These are phyloP conservation scores for Himalopsyche tibetana DNA, from an alignment of 2,888 invertebrate genomes.

Conservation along the genomic window DNA sequence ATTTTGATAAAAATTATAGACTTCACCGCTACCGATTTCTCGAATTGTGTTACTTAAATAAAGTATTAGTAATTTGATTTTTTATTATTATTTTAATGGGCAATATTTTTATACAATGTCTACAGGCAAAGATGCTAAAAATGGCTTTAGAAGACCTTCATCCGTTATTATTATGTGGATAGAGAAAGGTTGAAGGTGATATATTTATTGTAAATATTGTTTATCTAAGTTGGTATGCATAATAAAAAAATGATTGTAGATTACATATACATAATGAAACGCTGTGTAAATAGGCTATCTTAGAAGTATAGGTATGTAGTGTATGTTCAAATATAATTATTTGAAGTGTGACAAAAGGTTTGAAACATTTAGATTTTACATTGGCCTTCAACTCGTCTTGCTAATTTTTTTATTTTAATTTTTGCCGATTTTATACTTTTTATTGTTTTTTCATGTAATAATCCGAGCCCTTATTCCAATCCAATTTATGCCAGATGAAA, in stretches of 20 bases:
- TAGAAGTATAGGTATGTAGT: conserved; percentile 1
- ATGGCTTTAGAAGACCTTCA: conserved; percentile 38
- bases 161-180: conserved; percentile 27
- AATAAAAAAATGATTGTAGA: conserved; percentile 46
- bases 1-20: no score
- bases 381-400: neutral
- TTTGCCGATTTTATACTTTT: neutral
- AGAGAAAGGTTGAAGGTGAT: conserved; percentile 39
- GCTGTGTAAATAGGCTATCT: conserved; percentile 55
- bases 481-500: neutral
- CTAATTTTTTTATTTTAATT: neutral
- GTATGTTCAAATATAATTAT: conserved; percentile 16
- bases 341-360: conserved; percentile 33
- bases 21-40: no score
- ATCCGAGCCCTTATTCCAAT: neutral
- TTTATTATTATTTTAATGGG: neutral
- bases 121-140: conserved; percentile 37
- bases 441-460: conserved; percentile 32
- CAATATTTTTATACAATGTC: conserved; percentile 41
- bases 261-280: conserved; percentile 46
- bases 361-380: conserved; percentile 39
- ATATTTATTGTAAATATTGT: conserved; percentile 50
- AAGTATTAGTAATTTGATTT: neutral
- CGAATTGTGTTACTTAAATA: neutral
- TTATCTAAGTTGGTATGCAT: conserved; percentile 51